Conservation (phyloP, 1,140 invertebrate species). For the Acyrthosiphon pisum region DNA sequence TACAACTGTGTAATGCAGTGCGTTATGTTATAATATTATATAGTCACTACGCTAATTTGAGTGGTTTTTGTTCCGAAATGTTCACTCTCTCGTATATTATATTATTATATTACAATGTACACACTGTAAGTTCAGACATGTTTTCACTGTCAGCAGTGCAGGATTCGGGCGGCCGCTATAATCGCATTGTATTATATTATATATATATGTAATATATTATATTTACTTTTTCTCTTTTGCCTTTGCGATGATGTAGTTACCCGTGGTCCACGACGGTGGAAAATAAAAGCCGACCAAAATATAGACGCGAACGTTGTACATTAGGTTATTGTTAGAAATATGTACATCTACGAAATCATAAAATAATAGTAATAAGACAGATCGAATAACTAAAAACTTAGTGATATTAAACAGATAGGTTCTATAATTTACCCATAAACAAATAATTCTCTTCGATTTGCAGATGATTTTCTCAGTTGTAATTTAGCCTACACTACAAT, state of each 20-base stretch:
- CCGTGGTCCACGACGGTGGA: not conserved
- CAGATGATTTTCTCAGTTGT: too few species aligned
- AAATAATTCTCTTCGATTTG: not conserved
- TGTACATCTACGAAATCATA: not conserved
- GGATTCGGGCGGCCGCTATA: too few species aligned
- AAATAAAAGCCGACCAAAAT: not conserved
- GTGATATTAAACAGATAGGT: not conserved
- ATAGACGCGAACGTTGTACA: not conserved
- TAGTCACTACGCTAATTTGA: not conserved
- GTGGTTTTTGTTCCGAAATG: not conserved
- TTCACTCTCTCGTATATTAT: not conserved
- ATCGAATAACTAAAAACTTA: not conserved
- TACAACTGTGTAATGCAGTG: too few species aligned
- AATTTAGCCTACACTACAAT: not conserved
- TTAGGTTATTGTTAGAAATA: not conserved
- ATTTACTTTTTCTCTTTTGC: too few species aligned
- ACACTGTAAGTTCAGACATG: too few species aligned
- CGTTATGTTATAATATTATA: not conserved
- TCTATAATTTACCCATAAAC: not conserved
- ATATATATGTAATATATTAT: too few species aligned
- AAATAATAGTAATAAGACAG: not conserved
- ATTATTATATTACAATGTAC: not conserved
- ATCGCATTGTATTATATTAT: too few species aligned
- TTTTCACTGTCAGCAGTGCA: too few species aligned
- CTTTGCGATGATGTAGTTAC: too few species aligned